These are phyloP conservation scores for Geophilus truncorum DNA, from an alignment of 2,888 invertebrate species.

Conservation along the genomic window DNA sequence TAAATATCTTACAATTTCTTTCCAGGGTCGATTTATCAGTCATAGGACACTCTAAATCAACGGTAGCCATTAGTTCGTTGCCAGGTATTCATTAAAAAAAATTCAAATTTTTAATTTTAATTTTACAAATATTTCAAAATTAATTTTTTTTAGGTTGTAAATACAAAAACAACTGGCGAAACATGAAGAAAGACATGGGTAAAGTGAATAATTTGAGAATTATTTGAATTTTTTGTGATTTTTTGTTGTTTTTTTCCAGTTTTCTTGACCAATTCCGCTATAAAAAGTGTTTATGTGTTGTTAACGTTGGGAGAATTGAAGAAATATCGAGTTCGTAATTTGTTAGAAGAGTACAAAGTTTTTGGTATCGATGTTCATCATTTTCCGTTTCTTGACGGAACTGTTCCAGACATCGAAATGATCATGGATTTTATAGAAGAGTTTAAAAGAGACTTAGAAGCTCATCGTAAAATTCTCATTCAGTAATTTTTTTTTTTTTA, in stretches of 20 bases:
- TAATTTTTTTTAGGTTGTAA: no score
- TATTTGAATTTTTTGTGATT: no score
- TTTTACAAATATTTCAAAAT: no score
- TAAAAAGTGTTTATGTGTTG: slow-evolving; percentile 29
- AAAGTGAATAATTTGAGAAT: no score
- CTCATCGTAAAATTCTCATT: slow-evolving; percentile 20
- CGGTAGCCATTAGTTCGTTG: slow-evolving; percentile 1
- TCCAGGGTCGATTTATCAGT: background rate
- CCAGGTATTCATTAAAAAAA: no score
- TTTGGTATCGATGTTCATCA: slow-evolving; percentile 29
- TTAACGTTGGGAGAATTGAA: slow-evolving; percentile 30
- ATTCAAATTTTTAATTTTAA: no score
- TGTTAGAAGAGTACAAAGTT: background rate
- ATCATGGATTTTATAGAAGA: slow-evolving; percentile 28
- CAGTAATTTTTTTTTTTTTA: slow-evolving; percentile 30
- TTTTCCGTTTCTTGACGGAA: slow-evolving; percentile 30
- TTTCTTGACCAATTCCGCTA: background rate
- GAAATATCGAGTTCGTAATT: background rate
- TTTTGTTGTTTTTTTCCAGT: background rate
- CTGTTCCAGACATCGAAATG: background rate
- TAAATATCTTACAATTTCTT: background rate
- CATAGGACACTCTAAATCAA: background rate
- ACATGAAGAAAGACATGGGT: slow-evolving; percentile 27
- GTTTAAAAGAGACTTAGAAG: background rate
- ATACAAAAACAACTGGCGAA: slow-evolving; percentile 28